Percentiles rank a stretch among this genome's conserved stretches.
Conservation (phyloP, 2,113 vertebrate genomes). For the Leiothrix lutea region DNA sequence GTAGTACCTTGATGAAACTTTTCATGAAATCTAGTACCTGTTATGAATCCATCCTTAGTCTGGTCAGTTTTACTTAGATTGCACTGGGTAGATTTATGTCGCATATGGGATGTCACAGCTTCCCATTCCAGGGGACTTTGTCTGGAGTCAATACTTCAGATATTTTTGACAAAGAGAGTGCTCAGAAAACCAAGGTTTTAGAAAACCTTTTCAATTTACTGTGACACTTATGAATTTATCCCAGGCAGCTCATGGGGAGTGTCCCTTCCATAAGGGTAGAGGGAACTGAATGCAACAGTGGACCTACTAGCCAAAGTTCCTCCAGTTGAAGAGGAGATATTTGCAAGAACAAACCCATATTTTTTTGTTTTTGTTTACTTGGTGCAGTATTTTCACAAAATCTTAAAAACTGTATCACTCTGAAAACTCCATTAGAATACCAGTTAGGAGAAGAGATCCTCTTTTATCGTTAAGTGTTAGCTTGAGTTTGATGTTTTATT, state of each 20-base stretch:
- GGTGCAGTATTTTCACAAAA: neutral
- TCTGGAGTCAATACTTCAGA: neutral
- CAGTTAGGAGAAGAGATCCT: neutral
- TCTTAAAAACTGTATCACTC: neutral
- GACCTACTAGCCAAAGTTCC: neutral
- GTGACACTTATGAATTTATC: neutral
- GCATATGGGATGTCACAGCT: neutral
- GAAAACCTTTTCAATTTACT: neutral
- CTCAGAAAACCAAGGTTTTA: neutral
- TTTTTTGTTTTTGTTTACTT: neutral
- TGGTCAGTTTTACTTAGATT: neutral
- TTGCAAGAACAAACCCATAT: neutral
- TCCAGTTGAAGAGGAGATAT: neutral
- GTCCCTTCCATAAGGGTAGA: neutral
- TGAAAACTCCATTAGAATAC: neutral
- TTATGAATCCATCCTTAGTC: neutral
- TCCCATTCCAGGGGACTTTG: neutral
- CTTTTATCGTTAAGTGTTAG: neutral
- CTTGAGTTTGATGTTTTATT: slow-evolving; percentile 9
- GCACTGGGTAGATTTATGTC: neutral
- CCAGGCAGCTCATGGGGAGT: neutral
- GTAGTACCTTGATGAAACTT: neutral
- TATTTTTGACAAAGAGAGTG: neutral
- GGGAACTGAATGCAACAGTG: neutral
- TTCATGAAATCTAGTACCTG: neutral